phyloP scores from a whole-genome alignment of 2,888 invertebrate genomes.

The Mallateleia sp. region DNA sequence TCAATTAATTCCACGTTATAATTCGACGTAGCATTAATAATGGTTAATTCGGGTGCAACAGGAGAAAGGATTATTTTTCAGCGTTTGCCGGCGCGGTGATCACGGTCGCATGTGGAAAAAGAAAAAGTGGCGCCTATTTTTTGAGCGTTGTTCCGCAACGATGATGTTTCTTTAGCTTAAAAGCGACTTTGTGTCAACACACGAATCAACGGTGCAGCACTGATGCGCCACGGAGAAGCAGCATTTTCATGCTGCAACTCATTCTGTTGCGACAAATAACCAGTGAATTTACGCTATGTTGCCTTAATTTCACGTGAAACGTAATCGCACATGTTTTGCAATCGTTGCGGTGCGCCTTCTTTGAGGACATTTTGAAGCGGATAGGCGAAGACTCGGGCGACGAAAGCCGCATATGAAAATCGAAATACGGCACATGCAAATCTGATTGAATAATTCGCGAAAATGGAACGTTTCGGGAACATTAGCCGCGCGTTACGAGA shows the following conservation, averaged over 20 bases:
- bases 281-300: slow-evolving; percentile 18
- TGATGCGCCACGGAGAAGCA: slow-evolving; percentile 55
- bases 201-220: slow-evolving; percentile 68
- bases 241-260: slow-evolving; percentile 53
- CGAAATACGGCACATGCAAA: slow-evolving; percentile 15
- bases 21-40: neutral
- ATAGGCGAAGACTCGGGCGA: too few relatives aligned
- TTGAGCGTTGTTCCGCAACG: slow-evolving; percentile 73
- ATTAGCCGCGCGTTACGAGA: slow-evolving; percentile 25
- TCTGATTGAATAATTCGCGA: slow-evolving; percentile 15
- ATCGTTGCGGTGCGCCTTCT: too few relatives aligned
- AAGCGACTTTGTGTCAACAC: slow-evolving; percentile 75
- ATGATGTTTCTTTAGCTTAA: slow-evolving; percentile 70
- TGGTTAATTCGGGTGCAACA: neutral
- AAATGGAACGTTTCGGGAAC: slow-evolving; percentile 26
- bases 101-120: slow-evolving; percentile 6
- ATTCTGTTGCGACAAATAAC: slow-evolving; percentile 42
- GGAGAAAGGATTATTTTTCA: neutral
- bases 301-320: slow-evolving; percentile 42
- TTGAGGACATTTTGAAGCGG: too few relatives aligned
- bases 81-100: neutral
- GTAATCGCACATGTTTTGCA: slow-evolving; percentile 13
- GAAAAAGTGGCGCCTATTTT: slow-evolving; percentile 57
- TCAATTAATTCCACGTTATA: neutral
- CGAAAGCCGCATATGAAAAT: slow-evolving; percentile 13